phyloP scores from a whole-genome alignment of 2,113 vertebrate species.

The Daphoenositta chrysoptera region DNA sequence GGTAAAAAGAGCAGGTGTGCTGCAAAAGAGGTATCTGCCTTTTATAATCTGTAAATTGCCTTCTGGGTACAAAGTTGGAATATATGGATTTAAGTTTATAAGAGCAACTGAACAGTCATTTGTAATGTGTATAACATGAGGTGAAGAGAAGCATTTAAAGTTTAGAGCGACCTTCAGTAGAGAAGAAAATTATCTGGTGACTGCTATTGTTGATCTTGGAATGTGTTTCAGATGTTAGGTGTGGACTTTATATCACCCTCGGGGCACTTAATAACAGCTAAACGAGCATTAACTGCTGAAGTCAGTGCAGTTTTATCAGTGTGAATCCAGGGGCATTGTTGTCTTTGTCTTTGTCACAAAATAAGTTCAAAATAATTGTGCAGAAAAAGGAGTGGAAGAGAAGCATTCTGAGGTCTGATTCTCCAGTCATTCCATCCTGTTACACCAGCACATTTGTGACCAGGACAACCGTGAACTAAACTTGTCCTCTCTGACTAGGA shows the following conservation, averaged over 20 bases:
- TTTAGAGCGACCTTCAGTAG: not conserved
- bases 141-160: not conserved
- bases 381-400: not conserved
- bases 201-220: slow-evolving; percentile 11
- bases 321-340: not conserved
- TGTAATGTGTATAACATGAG: not conserved
- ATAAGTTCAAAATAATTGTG: not conserved
- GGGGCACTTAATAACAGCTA: not conserved
- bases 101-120: not conserved
- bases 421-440: not conserved
- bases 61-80: not conserved
- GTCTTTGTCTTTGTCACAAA: not conserved
- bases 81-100: not conserved
- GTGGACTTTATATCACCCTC: not conserved
- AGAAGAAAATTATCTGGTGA: not conserved
- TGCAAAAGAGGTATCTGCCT: not conserved
- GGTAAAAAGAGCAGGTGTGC: not conserved
- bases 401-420: not conserved
- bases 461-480: not conserved
- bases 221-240: not conserved
- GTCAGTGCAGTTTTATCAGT: not conserved
- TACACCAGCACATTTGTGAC: not conserved
- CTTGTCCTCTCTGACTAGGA: not conserved
- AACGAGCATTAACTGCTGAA: not conserved
- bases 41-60: not conserved